Evolutionary conservation across 1,140 invertebrate genomes (phyloP).

Genomic region (Cylas formicarius): DNA sequence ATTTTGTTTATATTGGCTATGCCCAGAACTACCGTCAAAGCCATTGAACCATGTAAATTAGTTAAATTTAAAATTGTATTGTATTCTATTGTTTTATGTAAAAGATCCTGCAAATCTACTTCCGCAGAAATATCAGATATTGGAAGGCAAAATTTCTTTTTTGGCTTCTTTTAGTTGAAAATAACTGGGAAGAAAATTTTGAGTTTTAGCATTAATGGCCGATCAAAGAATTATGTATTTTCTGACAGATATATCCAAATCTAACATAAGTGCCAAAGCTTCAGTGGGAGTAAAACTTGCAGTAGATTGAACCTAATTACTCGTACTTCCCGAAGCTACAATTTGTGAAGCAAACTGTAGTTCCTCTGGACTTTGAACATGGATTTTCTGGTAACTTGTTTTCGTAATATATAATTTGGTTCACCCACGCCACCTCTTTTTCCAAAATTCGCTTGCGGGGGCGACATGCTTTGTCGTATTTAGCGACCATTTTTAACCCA

Average conservation of each 20-base stretch:
- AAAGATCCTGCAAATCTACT: slow-evolving; percentile 1
- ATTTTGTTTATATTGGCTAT: slow-evolving; percentile 3
- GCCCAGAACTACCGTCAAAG: slow-evolving; percentile 4
- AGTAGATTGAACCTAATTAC: background rate
- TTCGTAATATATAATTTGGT: slow-evolving; percentile 2
- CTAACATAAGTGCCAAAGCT: slow-evolving; percentile 1
- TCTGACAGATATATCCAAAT: slow-evolving; percentile 2
- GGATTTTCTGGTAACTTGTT: background rate
- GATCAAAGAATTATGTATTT: slow-evolving; percentile 6
- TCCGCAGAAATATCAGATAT: slow-evolving; percentile 1
- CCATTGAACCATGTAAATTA: background rate
- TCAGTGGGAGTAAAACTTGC: slow-evolving; percentile 1
- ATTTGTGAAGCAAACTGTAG: background rate
- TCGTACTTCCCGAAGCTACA: background rate
- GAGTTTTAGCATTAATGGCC: slow-evolving; percentile 1
- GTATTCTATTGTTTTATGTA: slow-evolving; percentile 3
- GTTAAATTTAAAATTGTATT: slow-evolving; percentile 2
- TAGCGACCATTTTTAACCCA: background rate
- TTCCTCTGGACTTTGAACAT: background rate
- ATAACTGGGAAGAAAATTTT: slow-evolving; percentile 1
- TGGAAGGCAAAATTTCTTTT: slow-evolving; percentile 2
- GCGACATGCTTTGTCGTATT: too few relatives aligned
- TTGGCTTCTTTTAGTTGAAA: background rate
- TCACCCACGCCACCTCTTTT: background rate
- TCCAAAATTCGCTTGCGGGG: background rate